Conservation (phyloP, 2,888 invertebrate genomes). For the Eilema caniola region DNA sequence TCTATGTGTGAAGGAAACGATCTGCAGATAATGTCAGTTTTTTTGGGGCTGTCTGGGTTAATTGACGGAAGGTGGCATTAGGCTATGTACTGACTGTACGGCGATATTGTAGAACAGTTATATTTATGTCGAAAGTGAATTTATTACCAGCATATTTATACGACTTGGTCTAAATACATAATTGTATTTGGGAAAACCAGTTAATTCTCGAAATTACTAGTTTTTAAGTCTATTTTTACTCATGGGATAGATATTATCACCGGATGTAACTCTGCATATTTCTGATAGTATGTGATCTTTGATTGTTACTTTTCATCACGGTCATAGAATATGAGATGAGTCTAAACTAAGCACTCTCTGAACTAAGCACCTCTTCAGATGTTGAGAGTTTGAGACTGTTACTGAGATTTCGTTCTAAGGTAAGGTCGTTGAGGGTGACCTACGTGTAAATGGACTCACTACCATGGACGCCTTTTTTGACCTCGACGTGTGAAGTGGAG, state of each 20-base stretch:
- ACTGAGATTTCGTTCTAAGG: neutral
- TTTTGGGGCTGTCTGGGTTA: conserved; percentile 37
- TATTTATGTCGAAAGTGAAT: neutral
- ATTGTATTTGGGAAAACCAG: neutral
- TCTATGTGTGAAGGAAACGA: conserved; percentile 43
- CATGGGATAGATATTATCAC: neutral
- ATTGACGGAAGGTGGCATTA: conserved; percentile 19
- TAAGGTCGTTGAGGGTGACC: too few species aligned
- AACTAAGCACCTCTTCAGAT: neutral
- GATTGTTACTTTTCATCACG: neutral
- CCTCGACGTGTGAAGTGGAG: too few species aligned
- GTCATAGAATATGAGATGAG: neutral
- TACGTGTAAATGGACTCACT: too few species aligned
- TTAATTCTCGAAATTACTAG: neutral
- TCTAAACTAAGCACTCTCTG: neutral
- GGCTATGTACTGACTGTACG: conserved; percentile 1
- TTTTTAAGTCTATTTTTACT: neutral
- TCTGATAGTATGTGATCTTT: neutral
- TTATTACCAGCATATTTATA: neutral
- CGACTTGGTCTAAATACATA: conserved; percentile 6
- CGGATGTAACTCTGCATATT: neutral
- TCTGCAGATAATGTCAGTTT: conserved; percentile 35
- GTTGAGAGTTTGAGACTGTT: neutral
- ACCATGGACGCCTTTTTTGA: too few species aligned
- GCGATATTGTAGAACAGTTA: conserved; percentile 1